Percentiles rank a stretch among this genome's conserved stretches.
phyloP scores from a whole-genome alignment of 2,113 vertebrate genomes.

The Xiphophorus maculatus region DNA sequence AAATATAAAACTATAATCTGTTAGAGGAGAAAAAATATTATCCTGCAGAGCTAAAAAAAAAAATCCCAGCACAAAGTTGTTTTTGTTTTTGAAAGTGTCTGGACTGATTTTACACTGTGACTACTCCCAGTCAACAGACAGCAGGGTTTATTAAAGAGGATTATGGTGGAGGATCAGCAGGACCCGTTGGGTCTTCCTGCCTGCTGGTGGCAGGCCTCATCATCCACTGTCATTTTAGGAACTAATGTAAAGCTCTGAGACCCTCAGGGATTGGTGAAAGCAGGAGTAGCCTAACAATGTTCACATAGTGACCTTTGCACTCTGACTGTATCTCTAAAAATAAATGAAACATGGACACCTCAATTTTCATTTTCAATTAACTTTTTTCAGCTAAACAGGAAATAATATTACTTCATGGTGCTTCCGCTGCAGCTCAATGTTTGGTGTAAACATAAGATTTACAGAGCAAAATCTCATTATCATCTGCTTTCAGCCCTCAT shows the following conservation, averaged over 20 bases:
- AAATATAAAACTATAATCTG: not conserved
- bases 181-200: conserved; percentile 28
- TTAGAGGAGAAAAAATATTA: not conserved
- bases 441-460: not conserved
- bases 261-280: not conserved
- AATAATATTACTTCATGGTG: not conserved
- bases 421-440: not conserved
- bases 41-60: not conserved
- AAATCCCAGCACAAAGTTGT: not conserved
- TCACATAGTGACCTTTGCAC: not conserved
- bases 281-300: not conserved
- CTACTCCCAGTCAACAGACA: conserved; percentile 38
- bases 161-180: conserved; percentile 41
- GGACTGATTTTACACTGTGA: conserved; percentile 34
- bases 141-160: conserved; percentile 52
- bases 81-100: conserved; percentile 14
- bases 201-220: conserved; percentile 35
- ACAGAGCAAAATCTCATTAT: not conserved
- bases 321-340: not conserved
- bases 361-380: no score
- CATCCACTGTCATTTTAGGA: conserved; percentile 6
- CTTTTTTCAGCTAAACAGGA: not conserved
- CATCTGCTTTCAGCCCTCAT: conserved; percentile 1
- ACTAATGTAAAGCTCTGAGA: conserved; percentile 4
- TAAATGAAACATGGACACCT: not conserved